Evolutionary conservation across 92 coral and sea anemone species (phyloP), one percentile per base, ranked within the genome.

Genomic region (Siderastrea siderea): DNA sequence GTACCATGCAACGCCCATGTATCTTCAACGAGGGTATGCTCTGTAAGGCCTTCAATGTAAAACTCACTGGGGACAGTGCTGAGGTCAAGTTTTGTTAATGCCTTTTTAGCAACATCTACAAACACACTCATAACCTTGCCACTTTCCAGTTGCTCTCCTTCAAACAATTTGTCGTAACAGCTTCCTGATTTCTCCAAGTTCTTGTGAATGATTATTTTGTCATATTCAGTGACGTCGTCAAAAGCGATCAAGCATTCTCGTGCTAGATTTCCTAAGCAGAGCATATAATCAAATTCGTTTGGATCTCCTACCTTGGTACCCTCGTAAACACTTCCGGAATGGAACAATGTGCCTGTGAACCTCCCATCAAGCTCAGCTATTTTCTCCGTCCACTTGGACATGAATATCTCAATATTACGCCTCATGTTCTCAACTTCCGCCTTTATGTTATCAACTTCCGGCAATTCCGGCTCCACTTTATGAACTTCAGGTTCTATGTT

Each of bases 241-340:
- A 84, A 78, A 13, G 68, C 46, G 65, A 78, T 49, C 11, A 59
- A 68, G 75, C 92, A 89, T 51, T 16, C 57, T 57, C 59, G 84
- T 3, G 59, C 85, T 7, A 89, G 82, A 9, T 60, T 51, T 59
- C 84, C 89, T 26, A 89, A 26, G 66, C 89, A 68, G 47, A 89
- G 53, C 92, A 89, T 89, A 60, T 57, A 89, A 62, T 89, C 92
- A 89, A 84, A 89, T 72, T 89, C 92, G 61, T 84, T 16, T 45
- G 92, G 92, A 47, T 89, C 86, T 4, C 75, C 83, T 1, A 89
- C 87, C 57, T 89, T 89, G 2, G 92, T 89, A 1, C 85, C 92
- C 51, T 89, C 92, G 69, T 84, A 89, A 57, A 61, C 85, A 71
- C 92, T 89, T 12, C 92, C 92, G 60, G 84, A 76, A 4, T 55